Evolutionary conservation across 2,113 vertebrate genomes (phyloP), one percentile per base, ranked within the genome.

Genomic region (Oryzias javanicus): DNA sequence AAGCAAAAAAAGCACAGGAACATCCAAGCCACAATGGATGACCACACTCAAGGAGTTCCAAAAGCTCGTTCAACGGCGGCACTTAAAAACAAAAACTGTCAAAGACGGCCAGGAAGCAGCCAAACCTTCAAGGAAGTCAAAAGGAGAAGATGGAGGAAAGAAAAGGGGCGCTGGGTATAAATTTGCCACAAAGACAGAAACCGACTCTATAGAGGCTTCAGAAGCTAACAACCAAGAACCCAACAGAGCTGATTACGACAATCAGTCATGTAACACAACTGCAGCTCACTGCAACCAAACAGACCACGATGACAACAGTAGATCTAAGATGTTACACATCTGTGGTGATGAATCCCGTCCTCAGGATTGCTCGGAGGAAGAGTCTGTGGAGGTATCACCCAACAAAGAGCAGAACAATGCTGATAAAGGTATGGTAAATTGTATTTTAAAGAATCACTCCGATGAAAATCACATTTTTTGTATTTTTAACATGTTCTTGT

Each of bases 41-140:
- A 51, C 53, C 8, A 58, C 29, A 14, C 49, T 80, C 40, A 75
- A 79, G 49, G 78, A 74, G 18, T 62, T 81, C 25, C 27, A 77
- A 22, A 64, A 82, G 17, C 51, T 83, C 1, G 50, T 71, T 25
- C 70, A 68, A 20, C 42, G 14, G 1, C 29, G 56, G 25, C 66
- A 75, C 35, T 58, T 44, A 4, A 81, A 51, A 55, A 55, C 27
- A 0, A 62, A 27, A 5, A 69, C 60, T n/a, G 49, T 25, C 4
- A 55, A 54, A 14, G 49, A 78, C 52, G 51, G 16, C 7, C 46
- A 45, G 13, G 42, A 62, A 29, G 14, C 5, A 0, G 42, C 20
- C 2, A 14, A 63, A 54, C 17, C 13, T 25, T 27, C 5, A 22
- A 15, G 1, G 63, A 22, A 5, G 4, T 13, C 2, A 13, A 16